Conservation (phyloP, 2,797 vertebrate species). For the Acanthurus lineatus region DNA sequence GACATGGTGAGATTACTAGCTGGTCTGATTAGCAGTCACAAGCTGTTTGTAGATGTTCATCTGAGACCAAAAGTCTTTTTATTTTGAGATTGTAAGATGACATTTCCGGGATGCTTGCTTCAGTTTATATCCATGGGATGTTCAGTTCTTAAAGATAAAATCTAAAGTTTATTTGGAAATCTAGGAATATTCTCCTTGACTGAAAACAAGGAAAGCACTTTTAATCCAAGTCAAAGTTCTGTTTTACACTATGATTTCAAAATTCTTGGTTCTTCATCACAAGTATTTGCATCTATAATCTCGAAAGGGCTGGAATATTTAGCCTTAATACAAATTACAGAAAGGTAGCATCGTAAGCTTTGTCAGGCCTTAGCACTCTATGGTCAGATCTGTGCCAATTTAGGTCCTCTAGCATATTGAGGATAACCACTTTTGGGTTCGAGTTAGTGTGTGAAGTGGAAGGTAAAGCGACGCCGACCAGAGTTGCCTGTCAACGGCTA, state of each 20-base stretch:
- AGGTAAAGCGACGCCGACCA: too few relatives aligned
- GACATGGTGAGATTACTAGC: slow-evolving; percentile 23
- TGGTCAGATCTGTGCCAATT: too few relatives aligned
- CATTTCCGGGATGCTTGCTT: slow-evolving; percentile 50
- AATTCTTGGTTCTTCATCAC: background rate
- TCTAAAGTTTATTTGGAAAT: slow-evolving; percentile 53
- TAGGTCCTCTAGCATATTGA: too few relatives aligned
- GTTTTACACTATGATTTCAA: slow-evolving; percentile 2
- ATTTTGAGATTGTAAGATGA: slow-evolving; percentile 35
- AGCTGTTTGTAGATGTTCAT: slow-evolving; percentile 46
- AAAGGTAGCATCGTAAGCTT: too few relatives aligned
- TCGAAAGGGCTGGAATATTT: background rate
- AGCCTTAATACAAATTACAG: background rate
- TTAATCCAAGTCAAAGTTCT: slow-evolving; percentile 2
- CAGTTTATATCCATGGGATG: slow-evolving; percentile 51
- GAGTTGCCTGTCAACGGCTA: too few relatives aligned
- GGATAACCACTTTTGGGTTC: too few relatives aligned
- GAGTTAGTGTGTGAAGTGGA: too few relatives aligned
- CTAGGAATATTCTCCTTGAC: slow-evolving; percentile 46
- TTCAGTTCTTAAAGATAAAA: slow-evolving; percentile 50
- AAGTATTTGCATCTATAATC: background rate
- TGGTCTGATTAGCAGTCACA: slow-evolving; percentile 7
- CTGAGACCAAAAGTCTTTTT: slow-evolving; percentile 33
- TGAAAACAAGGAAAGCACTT: slow-evolving; percentile 28
- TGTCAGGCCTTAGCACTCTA: too few relatives aligned